Percentiles rank a stretch among this genome's conserved stretches.
phyloP scores from a whole-genome alignment of 2,797 vertebrate species.

The Neosalanx taihuensis region DNA sequence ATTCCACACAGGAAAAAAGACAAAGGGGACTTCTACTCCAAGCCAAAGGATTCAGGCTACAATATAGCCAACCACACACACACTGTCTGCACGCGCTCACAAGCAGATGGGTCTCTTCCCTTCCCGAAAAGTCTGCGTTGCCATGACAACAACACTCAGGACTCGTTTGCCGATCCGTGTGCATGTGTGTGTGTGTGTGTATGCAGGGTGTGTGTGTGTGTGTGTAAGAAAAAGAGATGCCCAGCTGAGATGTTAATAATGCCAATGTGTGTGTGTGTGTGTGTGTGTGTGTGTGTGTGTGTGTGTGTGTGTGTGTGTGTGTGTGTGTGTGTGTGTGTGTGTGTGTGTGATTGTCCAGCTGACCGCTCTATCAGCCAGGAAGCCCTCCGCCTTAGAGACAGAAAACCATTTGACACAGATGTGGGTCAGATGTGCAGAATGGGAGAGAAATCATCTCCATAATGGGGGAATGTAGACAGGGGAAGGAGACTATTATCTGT shows the following conservation, averaged over 20 bases:
- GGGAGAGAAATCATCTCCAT: not conserved
- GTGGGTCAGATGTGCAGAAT: not conserved
- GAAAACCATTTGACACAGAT: not conserved
- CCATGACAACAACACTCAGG: slow-evolving; percentile 58
- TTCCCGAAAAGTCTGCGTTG: slow-evolving; percentile 45
- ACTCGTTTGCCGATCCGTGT: slow-evolving; percentile 11
- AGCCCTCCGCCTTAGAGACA: too few relatives aligned
- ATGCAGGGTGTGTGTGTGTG: not conserved
- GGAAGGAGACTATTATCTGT: not conserved
- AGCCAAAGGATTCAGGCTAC: slow-evolving; percentile 20
- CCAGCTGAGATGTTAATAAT: not conserved
- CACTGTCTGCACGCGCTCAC: slow-evolving; percentile 26
- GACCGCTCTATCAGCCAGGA: not conserved
- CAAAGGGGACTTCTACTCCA: slow-evolving; percentile 36
- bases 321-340: too few relatives aligned
- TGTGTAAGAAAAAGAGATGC: not conserved
- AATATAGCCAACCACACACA: slow-evolving; percentile 10
- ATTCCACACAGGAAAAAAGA: slow-evolving; percentile 56
- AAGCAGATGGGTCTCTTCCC: slow-evolving; percentile 36
- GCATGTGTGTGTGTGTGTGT: slow-evolving; percentile 13
- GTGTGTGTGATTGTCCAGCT: not conserved
- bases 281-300: not conserved
- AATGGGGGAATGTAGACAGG: not conserved
- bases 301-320: not conserved
- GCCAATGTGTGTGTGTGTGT: not conserved